Evolutionary conservation across 35 echinoderm and acorn worm species (phyloP), one percentile per base, ranked within the genome.

Genomic region (Stichopus chloronotus): DNA sequence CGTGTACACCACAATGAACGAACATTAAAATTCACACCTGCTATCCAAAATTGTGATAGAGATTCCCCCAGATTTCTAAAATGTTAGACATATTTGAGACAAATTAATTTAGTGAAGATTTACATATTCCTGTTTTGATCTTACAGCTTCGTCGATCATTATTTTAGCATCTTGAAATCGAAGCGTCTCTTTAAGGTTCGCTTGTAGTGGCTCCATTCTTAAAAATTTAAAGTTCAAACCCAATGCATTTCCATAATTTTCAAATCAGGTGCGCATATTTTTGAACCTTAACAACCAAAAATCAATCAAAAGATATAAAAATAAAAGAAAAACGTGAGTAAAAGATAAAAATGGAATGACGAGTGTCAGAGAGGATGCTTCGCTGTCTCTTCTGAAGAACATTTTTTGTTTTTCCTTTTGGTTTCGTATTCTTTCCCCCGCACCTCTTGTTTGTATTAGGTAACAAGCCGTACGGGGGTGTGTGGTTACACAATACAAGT

Each of bases 211-310:
- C 80, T 83, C 80, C 52, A 55, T 12, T 17, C 43, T 43, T 24
- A 52, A 83, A 83, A 83, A 53, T 83, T 56, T 54, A 56, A 83
- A 83, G 55, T 83, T 83, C 52, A 83, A 55, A 43, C 52, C 4
- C 12, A 12, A 14, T 83, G 80, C 17, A 83, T 83, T 83, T 83
- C 25, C 80, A 83, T 83, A 83, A 65, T 57, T 17, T 78, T 83
- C 52, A 83, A 43, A 83, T 83, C 80, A 83, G 80, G 80, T 83
- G 80, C 80, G 10, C 80, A 83, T 83, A 83, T 57, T 56, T 56
- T 83, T 83, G 17, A 25, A 4, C n/a, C 6, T 52, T 53, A 54
- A 4, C 8, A 19, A 83, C 55, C 53, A 17, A 83, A 55, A 53
- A 55, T 53, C n/a, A 10, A 65, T 19, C 61, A 65, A 65, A 65